Percentiles rank a stretch among this genome's conserved stretches.
Evolutionary conservation across 2,888 invertebrate species (phyloP).

Genomic region (Rhopalosiphum nymphaeae): DNA sequence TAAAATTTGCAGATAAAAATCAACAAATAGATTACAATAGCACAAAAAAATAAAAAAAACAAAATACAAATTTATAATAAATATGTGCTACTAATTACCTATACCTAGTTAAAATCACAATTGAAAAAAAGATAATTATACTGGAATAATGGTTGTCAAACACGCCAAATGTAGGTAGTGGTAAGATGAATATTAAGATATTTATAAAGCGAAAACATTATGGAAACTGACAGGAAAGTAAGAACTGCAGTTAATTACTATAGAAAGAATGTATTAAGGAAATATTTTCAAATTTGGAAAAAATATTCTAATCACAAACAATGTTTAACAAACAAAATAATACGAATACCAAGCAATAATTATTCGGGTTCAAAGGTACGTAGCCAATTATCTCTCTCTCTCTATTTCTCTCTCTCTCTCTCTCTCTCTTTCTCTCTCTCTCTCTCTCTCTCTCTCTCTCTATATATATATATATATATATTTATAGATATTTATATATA

Average conservation of each 20-base stretch:
- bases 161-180: neutral
- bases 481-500: no score
- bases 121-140: neutral
- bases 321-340: neutral
- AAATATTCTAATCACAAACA: neutral
- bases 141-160: neutral
- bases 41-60: neutral
- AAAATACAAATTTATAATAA: neutral
- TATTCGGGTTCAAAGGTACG: neutral
- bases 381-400: neutral
- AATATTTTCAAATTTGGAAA: conserved; percentile 32
- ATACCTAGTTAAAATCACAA: neutral
- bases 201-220: neutral
- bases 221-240: conserved; percentile 44
- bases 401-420: no score
- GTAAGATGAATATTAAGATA: neutral
- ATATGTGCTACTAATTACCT: neutral
- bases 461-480: no score
- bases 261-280: conserved; percentile 15
- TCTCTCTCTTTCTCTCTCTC: no score
- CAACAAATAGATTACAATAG: neutral
- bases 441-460: no score
- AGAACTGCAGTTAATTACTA: conserved; percentile 14
- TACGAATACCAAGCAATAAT: neutral
- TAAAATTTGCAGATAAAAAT: neutral